These are phyloP conservation scores for Pseudorasbora parva DNA, from an alignment of 2,113 vertebrate genomes.

Conservation along the genomic window DNA sequence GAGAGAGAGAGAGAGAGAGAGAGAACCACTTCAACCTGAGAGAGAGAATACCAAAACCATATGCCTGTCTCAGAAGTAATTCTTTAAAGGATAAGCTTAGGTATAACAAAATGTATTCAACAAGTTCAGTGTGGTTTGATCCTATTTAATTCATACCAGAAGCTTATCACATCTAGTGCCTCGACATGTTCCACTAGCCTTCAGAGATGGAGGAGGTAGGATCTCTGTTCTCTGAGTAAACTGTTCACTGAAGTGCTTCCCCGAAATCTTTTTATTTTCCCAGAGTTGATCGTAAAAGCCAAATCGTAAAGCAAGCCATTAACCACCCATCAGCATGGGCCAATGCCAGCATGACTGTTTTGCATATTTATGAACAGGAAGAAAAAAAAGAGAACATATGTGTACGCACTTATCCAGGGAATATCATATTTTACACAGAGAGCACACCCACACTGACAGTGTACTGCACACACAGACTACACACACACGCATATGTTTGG, in stretches of 20 bases:
- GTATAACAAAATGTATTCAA: not conserved
- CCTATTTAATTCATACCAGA: not conserved
- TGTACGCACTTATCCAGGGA: slow-evolving; percentile 3
- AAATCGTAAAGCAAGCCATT: slow-evolving; percentile 68
- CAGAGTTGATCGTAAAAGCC: slow-evolving; percentile 65
- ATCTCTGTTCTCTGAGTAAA: slow-evolving; percentile 41
- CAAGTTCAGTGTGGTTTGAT: not conserved
- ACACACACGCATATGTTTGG: slow-evolving; percentile 15
- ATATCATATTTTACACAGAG: not conserved
- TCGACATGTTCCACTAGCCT: not conserved
- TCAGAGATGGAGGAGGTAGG: slow-evolving; percentile 2
- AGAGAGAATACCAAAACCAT: not conserved
- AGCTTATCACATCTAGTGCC: not conserved
- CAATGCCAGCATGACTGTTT: slow-evolving; percentile 63
- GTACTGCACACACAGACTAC: slow-evolving; percentile 35
- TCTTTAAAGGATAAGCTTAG: too few relatives aligned
- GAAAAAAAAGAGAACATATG: slow-evolving; percentile 26
- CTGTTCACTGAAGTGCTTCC: slow-evolving; percentile 56
- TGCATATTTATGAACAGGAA: slow-evolving; percentile 70
- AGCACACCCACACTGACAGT: not conserved
- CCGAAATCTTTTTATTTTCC: slow-evolving; percentile 62
- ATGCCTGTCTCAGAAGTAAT: not conserved
- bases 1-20: too few relatives aligned
- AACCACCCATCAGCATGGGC: slow-evolving; percentile 67
- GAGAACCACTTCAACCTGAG: too few relatives aligned